A percentile compares a stretch with the other conserved stretches of the same genome.
Evolutionary conservation across 1,140 invertebrate genomes (phyloP).

Genomic region (Leptonema lineaticorne): DNA sequence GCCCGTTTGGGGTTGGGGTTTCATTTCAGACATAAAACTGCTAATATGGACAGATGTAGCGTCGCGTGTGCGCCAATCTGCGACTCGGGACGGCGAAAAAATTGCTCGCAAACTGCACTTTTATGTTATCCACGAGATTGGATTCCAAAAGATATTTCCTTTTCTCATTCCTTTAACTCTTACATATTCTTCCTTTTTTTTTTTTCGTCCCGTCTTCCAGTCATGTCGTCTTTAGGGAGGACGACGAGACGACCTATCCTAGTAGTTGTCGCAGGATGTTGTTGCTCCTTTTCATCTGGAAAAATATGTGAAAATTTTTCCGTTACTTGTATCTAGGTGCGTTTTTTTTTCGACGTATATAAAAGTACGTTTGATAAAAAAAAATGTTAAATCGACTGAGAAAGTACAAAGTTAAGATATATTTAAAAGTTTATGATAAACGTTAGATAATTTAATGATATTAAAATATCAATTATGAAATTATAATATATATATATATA

Average conservation of each 20-base stretch:
- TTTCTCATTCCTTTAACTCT: too few species aligned
- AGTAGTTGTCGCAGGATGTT: not conserved
- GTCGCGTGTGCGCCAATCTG: constrained; percentile 24
- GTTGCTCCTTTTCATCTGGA: not conserved
- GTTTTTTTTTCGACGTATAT: too few species aligned
- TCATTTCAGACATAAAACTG: constrained; percentile 30
- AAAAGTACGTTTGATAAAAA: too few species aligned
- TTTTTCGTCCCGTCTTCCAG: not conserved
- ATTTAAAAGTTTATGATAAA: too few species aligned
- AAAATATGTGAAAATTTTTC: not conserved
- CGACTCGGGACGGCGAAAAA: constrained; percentile 30
- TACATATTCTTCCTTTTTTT: not conserved
- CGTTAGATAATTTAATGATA: too few species aligned
- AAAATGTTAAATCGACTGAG: too few species aligned
- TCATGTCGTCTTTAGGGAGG: not conserved
- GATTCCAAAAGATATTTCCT: constrained; percentile 32
- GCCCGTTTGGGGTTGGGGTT: not conserved
- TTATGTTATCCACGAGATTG: constrained; percentile 34
- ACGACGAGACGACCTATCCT: constrained; percentile 2
- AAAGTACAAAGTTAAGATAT: too few species aligned
- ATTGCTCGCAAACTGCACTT: constrained; percentile 34
- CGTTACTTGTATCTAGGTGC: too few species aligned
- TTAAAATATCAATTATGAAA: too few species aligned
- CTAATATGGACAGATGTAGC: constrained; percentile 29
- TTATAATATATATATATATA: too few species aligned